These are phyloP conservation scores for Drosophila ohnishii DNA, from an alignment of 1,140 invertebrate genomes.

Conservation along the genomic window DNA sequence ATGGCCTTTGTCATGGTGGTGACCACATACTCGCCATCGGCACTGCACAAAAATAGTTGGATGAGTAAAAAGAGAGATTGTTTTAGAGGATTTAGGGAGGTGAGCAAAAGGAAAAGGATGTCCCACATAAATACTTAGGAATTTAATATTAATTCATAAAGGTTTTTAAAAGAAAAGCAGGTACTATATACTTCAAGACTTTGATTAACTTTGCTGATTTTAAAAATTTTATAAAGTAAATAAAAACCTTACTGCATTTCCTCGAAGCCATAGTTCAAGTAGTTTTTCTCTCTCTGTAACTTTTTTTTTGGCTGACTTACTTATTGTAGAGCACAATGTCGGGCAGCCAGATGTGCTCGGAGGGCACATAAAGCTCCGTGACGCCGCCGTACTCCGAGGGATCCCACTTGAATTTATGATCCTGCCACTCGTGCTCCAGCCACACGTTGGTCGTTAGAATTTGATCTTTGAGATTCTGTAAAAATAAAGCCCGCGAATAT, in stretches of 20 bases:
- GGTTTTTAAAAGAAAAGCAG: too few species aligned
- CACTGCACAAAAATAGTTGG: slow-evolving; percentile 85
- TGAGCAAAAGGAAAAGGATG: not conserved
- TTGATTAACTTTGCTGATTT: not conserved
- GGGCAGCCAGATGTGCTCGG: slow-evolving; percentile 96
- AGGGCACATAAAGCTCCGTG: slow-evolving; percentile 94
- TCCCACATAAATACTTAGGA: too few species aligned
- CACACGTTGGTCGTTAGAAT: slow-evolving; percentile 98
- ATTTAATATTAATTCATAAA: too few species aligned
- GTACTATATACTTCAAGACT: too few species aligned
- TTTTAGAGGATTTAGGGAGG: too few species aligned
- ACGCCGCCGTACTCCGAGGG: slow-evolving; percentile 97
- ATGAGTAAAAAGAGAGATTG: too few species aligned
- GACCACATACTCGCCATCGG: slow-evolving; percentile 98
- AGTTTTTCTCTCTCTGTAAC: not conserved
- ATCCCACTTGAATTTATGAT: slow-evolving; percentile 98
- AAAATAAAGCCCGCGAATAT: slow-evolving; percentile 29
- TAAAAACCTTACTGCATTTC: not conserved
- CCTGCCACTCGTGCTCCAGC: slow-evolving; percentile 98
- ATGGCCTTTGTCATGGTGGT: slow-evolving; percentile 99
- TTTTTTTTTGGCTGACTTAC: slow-evolving; percentile 85
- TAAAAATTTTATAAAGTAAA: not conserved
- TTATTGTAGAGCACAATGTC: slow-evolving; percentile 99
- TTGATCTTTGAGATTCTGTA: slow-evolving; percentile 96
- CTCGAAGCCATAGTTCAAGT: not conserved